Evolutionary conservation across 2,797 vertebrate genomes (phyloP).

Genomic region (Falco biarmicus): DNA sequence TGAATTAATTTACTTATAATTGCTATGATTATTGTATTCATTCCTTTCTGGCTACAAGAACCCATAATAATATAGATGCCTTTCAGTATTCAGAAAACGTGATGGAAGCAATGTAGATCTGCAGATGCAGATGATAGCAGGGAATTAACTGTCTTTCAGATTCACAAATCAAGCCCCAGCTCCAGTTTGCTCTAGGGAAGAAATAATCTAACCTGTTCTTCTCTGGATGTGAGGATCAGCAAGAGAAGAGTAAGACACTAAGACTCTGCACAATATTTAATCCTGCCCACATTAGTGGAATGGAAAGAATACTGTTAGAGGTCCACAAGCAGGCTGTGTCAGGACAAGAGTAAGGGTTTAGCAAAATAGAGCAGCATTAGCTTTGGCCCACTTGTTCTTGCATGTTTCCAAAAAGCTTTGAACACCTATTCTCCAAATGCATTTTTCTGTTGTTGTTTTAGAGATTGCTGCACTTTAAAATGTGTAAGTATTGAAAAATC

Average conservation of each 20-base stretch:
- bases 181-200: neutral
- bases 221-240: neutral
- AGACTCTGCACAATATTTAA: neutral
- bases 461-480: neutral
- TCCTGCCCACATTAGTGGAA: neutral
- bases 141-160: neutral
- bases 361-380: neutral
- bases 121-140: neutral
- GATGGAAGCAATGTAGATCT: fast-evolving
- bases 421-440: fast-evolving
- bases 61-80: neutral
- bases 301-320: neutral
- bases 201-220: neutral
- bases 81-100: neutral
- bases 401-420: neutral
- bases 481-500: neutral
- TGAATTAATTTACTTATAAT: neutral
- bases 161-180: neutral
- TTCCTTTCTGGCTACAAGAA: neutral
- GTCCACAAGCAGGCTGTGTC: neutral
- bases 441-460: neutral
- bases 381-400: neutral
- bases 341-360: neutral
- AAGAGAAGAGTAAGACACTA: neutral
- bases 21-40: neutral